Base-by-base conservation (phyloP, 53 echinoderm and acorn worm genomes). In the Echinometra lucunter region DNA sequence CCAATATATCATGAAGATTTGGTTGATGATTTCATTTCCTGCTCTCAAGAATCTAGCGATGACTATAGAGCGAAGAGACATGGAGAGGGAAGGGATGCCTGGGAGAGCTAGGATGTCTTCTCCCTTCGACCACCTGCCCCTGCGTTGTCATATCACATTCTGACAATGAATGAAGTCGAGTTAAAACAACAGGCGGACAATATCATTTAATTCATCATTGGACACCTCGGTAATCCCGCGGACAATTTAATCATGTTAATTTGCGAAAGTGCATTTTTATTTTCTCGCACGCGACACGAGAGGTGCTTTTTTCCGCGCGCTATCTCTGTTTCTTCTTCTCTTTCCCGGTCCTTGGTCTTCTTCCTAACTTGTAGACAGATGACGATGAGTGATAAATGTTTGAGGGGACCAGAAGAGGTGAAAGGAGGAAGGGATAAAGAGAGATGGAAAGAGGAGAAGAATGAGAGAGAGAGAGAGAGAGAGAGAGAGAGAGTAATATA, bases 191-290 rank as follows among this genome's bases (percentile, higher is more conserved):
- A 94, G 94, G 94, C 94, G 94, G 94, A 47, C 45, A 82, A 82
- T 82, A 94, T 94, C 94, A 83, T 94, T 94, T 94, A 94, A 94
- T 94, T 60, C 66, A 94, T 94, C 94, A 66, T 94, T 42, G 85
- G 63, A 83, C 94, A 94, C 94, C 94, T 94, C 37, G n/a, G 94
- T 94, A 94, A 94, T 94, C 94, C 94, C 82, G 82, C 94, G 94
- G 66, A 94, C 94, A 94, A 94, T 94, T 94, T 83, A 94, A 94
- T 94, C 94, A 94, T 94, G 94, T 94, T 94, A 94, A 94, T 94
- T 94, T 94, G 94, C 42, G 94, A 94, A 83, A 94, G 94, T 94
- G 94, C 94, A 83, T 94, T 94, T 94, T 83, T 94, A 94, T 94
- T 92, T 92, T 92, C 93, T 45, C 93, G 93, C 78, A 66, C 80